Base-by-base conservation (phyloP, 2,113 vertebrate species). In the Trichomycterus rosablanca region DNA sequence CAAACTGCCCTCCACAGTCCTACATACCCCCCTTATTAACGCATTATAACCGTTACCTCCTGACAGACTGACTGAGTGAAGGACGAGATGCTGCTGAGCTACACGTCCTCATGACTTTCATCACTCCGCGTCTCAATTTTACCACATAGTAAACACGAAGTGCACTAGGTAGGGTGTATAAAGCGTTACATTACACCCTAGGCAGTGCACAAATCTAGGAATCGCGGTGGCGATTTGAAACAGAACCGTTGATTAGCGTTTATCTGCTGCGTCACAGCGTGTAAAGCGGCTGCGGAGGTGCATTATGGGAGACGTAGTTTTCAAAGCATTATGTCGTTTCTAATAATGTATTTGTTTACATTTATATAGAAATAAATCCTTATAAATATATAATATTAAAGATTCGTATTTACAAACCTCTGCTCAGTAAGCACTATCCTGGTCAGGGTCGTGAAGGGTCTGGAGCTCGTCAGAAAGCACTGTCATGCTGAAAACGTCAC, bases 281-380 rank as follows among this genome's bases (percentile, higher is more conserved):
- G 40, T 30, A 23, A 19, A 5, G n/a, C 19, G n/a, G 14, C 15
- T 23, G 34, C 7, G n/a, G 16, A 1, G 54, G 14, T 22, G 80
- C 59, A 77, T 80, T 74, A 32, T 84, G 81, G 83, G 81, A 81
- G 28, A 2, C 45, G 78, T 32, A 75, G 81, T 80, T 59, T 15
- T 15, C n/a, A n/a, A n/a, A n/a, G n/a, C n/a, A n/a, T n/a, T n/a
- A n/a, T n/a, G n/a, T n/a, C n/a, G n/a, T 11, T 35, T 11, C 9
- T 35, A n/a, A n/a, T n/a, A n/a, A n/a, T n/a, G n/a, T n/a, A n/a
- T n/a, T n/a, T n/a, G n/a, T n/a, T n/a, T n/a, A n/a, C n/a, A n/a
- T n/a, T n/a, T n/a, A n/a, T n/a, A n/a, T n/a, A n/a, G n/a, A n/a
- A n/a, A n/a, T n/a, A n/a, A n/a, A n/a, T n/a, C n/a, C n/a, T n/a